These are phyloP conservation scores for Ostrea edulis DNA, from an alignment of 1,140 invertebrate genomes.

Conservation along the genomic window DNA sequence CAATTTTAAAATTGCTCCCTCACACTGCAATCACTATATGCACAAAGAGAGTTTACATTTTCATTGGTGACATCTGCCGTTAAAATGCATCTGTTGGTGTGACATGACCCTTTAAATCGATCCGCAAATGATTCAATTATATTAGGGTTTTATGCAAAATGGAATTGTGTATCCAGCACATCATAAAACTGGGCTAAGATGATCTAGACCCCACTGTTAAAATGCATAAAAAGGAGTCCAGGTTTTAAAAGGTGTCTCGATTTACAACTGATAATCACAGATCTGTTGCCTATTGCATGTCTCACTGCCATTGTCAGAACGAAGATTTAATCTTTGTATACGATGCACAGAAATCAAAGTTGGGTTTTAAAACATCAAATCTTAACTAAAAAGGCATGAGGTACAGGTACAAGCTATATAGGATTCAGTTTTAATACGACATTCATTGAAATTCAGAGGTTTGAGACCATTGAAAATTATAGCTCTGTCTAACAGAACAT, in stretches of 20 bases:
- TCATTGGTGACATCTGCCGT: slow-evolving; percentile 10
- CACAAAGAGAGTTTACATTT: neutral
- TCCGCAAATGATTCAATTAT: neutral
- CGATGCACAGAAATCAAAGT: neutral
- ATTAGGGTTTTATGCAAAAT: neutral
- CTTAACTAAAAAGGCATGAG: too few relatives aligned
- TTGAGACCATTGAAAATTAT: too few relatives aligned
- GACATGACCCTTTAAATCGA: slow-evolving; percentile 5
- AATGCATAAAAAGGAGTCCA: neutral
- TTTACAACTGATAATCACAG: neutral
- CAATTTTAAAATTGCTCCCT: neutral
- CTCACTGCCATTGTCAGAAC: neutral
- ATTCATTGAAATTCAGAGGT: too few relatives aligned
- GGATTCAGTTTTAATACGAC: too few relatives aligned
- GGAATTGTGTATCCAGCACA: neutral
- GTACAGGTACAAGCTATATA: too few relatives aligned
- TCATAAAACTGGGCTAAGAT: neutral
- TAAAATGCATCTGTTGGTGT: slow-evolving; percentile 1
- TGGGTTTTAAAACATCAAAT: neutral
- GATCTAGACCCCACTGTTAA: neutral
- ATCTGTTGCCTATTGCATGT: neutral
- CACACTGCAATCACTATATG: neutral
- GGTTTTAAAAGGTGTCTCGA: neutral
- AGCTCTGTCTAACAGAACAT: too few relatives aligned
- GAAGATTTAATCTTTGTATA: neutral